Conservation (phyloP, 2,888 invertebrate genomes). For the Trichopria drosophilae region DNA sequence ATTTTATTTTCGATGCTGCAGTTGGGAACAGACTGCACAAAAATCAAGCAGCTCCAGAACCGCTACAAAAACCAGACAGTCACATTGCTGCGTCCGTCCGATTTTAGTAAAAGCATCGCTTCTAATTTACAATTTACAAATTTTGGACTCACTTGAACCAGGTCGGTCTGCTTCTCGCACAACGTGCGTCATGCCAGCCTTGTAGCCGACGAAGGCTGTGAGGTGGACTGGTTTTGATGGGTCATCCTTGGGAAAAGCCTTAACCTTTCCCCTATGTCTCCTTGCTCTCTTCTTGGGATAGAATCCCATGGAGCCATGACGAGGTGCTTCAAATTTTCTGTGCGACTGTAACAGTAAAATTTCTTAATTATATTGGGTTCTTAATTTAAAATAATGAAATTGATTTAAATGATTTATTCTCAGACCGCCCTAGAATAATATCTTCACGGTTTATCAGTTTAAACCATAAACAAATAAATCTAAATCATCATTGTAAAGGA, state of each 20-base stretch:
- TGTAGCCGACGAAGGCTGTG: conserved; percentile 97
- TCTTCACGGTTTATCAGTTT: conserved; percentile 69
- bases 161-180: conserved; percentile 98
- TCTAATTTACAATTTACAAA: too few species aligned
- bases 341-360: conserved; percentile 76
- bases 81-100: conserved; percentile 43
- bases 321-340: conserved; percentile 98
- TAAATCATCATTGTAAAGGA: conserved; percentile 65
- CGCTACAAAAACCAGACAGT: conserved; percentile 45
- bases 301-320: conserved; percentile 99
- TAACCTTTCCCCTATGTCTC: conserved; percentile 97
- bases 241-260: conserved; percentile 99
- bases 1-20: conserved; percentile 68
- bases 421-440: conserved; percentile 77
- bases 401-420: conserved; percentile 44
- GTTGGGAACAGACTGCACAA: conserved; percentile 62
- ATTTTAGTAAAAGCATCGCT: conserved; percentile 42
- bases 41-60: conserved; percentile 53
- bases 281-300: conserved; percentile 97
- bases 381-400: not conserved
- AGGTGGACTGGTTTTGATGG: conserved; percentile 93
- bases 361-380: conserved; percentile 1
- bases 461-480: conserved; percentile 69
- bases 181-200: conserved; percentile 99
- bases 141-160: conserved; percentile 98